A percentile compares a stretch with the other conserved stretches of the same genome.
These are phyloP conservation scores for Protophormia terraenovae DNA, from an alignment of 2,888 invertebrate species.

Conservation along the genomic window DNA sequence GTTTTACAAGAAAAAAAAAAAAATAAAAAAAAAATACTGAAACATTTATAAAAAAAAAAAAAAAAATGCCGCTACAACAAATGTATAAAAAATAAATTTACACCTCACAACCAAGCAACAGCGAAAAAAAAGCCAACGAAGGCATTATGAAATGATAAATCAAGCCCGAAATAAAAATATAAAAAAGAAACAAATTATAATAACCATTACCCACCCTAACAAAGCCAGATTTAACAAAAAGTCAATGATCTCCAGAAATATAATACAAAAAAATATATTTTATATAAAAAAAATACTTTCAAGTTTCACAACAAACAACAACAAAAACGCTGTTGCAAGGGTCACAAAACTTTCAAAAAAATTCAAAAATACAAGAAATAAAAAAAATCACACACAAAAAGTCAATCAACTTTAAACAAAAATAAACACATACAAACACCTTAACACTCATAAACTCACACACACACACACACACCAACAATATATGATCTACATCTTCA, in stretches of 20 bases:
- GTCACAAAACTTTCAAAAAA: slow-evolving; percentile 66
- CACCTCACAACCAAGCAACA: slow-evolving; percentile 20
- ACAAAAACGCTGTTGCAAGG: slow-evolving; percentile 56
- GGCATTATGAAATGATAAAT: slow-evolving; percentile 61
- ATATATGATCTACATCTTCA: slow-evolving; percentile 46
- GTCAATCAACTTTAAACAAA: slow-evolving; percentile 65
- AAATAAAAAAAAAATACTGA: slow-evolving; percentile 4
- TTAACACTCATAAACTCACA: neutral
- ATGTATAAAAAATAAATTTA: slow-evolving; percentile 50
- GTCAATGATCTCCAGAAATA: slow-evolving; percentile 74
- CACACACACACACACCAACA: neutral
- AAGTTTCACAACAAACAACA: slow-evolving; percentile 60
- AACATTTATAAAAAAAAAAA: slow-evolving; percentile 13
- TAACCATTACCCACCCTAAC: slow-evolving; percentile 78
- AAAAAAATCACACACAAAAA: slow-evolving; percentile 54
- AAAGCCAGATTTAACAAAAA: slow-evolving; percentile 74
- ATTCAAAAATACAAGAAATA: neutral
- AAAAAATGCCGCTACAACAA: slow-evolving; percentile 18
- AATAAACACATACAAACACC: neutral
- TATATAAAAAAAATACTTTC: slow-evolving; percentile 50
- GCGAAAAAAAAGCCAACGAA: slow-evolving; percentile 2
- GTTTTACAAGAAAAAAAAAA: slow-evolving; percentile 38
- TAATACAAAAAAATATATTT: slow-evolving; percentile 1
- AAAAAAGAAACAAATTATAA: slow-evolving; percentile 49
- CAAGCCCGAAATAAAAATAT: slow-evolving; percentile 15